Percentiles rank a stretch among this genome's conserved stretches.
Conservation (phyloP, 2,888 invertebrate genomes). For the Enoplolaimus lenunculus region DNA sequence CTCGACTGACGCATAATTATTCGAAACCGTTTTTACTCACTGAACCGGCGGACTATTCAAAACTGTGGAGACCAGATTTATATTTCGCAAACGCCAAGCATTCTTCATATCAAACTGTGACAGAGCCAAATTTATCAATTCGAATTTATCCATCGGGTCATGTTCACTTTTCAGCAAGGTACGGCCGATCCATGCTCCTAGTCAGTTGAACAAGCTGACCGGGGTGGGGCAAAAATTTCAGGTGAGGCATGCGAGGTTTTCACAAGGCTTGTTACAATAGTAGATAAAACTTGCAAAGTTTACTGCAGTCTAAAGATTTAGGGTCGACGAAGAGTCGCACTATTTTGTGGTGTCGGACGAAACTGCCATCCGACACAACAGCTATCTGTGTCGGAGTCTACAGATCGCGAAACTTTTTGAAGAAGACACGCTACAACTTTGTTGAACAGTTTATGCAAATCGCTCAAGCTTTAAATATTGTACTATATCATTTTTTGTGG, state of each 20-base stretch:
- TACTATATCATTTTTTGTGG: not conserved
- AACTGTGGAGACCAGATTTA: conserved; percentile 35
- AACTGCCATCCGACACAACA: too few relatives aligned
- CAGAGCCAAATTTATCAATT: conserved; percentile 39
- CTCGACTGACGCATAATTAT: conserved; percentile 34
- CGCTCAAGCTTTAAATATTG: not conserved
- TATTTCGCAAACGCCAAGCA: conserved; percentile 40
- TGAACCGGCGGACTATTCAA: conserved; percentile 33
- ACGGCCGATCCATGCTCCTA: not conserved
- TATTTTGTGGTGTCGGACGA: too few relatives aligned
- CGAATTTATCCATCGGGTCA: conserved; percentile 36
- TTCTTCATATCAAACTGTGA: conserved; percentile 39
- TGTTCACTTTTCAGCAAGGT: conserved; percentile 38
- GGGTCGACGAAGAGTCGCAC: too few relatives aligned
- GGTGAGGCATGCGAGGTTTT: too few relatives aligned
- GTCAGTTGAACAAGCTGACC: too few relatives aligned
- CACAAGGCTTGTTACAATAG: too few relatives aligned
- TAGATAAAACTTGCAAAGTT: too few relatives aligned
- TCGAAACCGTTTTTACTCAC: conserved; percentile 37
- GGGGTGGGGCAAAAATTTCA: too few relatives aligned
- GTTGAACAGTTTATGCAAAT: too few relatives aligned
- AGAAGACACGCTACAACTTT: too few relatives aligned
- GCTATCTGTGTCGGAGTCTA: not conserved
- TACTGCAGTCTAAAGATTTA: too few relatives aligned
- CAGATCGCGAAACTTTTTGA: too few relatives aligned